phyloP scores from a whole-genome alignment of 2,797 vertebrate genomes.

The Astyanax mexicanus region DNA sequence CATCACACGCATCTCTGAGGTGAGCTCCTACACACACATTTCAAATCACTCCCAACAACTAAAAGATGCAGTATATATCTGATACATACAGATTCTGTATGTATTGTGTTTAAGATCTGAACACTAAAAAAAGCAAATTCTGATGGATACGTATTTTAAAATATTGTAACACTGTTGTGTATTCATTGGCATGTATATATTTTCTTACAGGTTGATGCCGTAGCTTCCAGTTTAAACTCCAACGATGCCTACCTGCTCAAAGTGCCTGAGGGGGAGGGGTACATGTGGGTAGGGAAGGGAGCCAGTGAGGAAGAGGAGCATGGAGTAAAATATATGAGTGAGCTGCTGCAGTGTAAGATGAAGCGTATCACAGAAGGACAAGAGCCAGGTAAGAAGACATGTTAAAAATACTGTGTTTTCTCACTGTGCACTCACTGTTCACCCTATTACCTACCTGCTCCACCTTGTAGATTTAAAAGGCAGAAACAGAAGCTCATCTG shows the following conservation, averaged over 20 bases:
- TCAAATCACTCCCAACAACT: too few relatives aligned
- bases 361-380: conserved; percentile 77
- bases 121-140: too few relatives aligned
- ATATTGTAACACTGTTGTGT: neutral
- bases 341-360: conserved; percentile 76
- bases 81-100: too few relatives aligned
- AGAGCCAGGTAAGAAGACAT: conserved; percentile 82
- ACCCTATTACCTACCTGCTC: too few relatives aligned
- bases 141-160: too few relatives aligned
- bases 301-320: conserved; percentile 84
- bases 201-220: conserved; percentile 82
- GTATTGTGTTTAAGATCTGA: too few relatives aligned
- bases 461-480: too few relatives aligned
- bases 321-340: conserved; percentile 81
- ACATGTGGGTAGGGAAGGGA: conserved; percentile 87
- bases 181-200: neutral
- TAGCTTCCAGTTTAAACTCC: conserved; percentile 83
- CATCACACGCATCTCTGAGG: conserved; percentile 89
- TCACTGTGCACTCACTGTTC: too few relatives aligned
- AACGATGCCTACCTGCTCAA: conserved; percentile 91
- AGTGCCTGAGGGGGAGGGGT: conserved; percentile 76
- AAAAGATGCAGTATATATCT: too few relatives aligned
- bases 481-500: too few relatives aligned
- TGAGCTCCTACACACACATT: conserved; percentile 60
- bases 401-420: too few relatives aligned